Evolutionary conservation across 2,888 invertebrate genomes (phyloP), one percentile per base, ranked within the genome.

Genomic region (Tetramorium bicarinatum): DNA sequence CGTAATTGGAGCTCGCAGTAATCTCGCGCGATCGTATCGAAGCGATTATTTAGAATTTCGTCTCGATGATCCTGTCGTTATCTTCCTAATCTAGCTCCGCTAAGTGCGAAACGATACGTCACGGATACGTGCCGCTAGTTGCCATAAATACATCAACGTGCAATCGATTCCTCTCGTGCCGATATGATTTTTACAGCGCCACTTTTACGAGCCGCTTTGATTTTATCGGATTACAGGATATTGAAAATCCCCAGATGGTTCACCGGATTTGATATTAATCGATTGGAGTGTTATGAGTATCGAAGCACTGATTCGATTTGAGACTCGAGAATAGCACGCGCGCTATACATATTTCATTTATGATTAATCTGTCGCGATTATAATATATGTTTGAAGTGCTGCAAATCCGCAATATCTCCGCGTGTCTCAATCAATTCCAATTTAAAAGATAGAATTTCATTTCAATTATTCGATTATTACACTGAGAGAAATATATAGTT

Each of bases 191-290:
- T 76, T 76, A 38, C 44, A 38, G 11, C 49, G 21, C 15, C 38
- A 52, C 62, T 76, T 64, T 52, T 38, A 21, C 62, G 38, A 49
- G 15, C 21, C 75, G 61, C 34, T n/a, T 62, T 8, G 21, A 49
- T 62, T 49, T 49, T 41, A 76, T 75, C 62, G 47, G 75, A 75
- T 76, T 76, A 76, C 21, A 25, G 64, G 38, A 49, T 76, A 76
- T 76, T 76, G 62, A 64, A 76, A 74, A 76, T 76, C 34, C 62
- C 52, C 52, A 49, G 49, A 76, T 52, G 49, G 38, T 21, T 62
- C 75, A 13, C 34, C 9, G 34, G 21, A 76, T 76, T 38, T 38
- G 18, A 7, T 52, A 49, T 76, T 77, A 77, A 77, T 77, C 66
- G 41, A 77, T 56, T 41, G 38, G 34, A 52, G 52, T 38, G 66